phyloP scores from a whole-genome alignment of 1,140 invertebrate species.

The Drosophila varians region DNA sequence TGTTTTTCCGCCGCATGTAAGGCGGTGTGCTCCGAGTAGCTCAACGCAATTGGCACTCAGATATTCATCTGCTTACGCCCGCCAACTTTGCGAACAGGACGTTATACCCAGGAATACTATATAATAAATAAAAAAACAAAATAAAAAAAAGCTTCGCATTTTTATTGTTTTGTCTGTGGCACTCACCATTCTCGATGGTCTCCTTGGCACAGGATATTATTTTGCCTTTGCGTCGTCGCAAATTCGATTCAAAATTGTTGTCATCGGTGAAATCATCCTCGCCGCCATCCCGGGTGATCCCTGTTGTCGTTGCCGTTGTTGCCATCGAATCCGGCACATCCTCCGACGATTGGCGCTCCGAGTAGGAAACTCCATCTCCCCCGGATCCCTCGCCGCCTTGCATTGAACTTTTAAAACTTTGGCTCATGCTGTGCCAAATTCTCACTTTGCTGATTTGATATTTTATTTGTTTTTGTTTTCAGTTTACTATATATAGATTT shows the following conservation, averaged over 20 bases:
- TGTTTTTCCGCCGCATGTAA: not conserved
- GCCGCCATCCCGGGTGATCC: conserved; percentile 27
- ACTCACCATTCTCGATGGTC: conserved; percentile 83
- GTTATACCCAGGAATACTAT: not conserved
- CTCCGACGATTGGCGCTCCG: conserved; percentile 76
- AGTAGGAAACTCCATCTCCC: conserved; percentile 30
- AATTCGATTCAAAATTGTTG: conserved; percentile 83
- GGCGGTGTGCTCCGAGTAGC: not conserved
- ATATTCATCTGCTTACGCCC: conserved; percentile 18
- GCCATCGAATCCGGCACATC: conserved; percentile 70
- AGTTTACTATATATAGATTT: conserved; percentile 5
- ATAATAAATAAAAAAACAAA: not conserved
- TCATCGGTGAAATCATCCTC: conserved; percentile 79
- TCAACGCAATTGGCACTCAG: conserved; percentile 22
- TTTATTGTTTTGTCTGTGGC: conserved; percentile 5
- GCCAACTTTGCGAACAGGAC: not conserved
- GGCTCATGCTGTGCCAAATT: conserved; percentile 71
- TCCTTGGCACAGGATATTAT: conserved; percentile 84
- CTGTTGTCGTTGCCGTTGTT: conserved; percentile 56
- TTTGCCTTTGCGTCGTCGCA: conserved; percentile 83
- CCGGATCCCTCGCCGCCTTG: conserved; percentile 34
- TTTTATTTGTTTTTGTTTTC: conserved; percentile 7
- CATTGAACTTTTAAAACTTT: conserved; percentile 78
- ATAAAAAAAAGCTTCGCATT: not conserved
- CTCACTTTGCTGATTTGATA: conserved; percentile 8